Base-by-base conservation (phyloP, 1,140 invertebrate genomes). In the Metopolophium dirhodum region DNA sequence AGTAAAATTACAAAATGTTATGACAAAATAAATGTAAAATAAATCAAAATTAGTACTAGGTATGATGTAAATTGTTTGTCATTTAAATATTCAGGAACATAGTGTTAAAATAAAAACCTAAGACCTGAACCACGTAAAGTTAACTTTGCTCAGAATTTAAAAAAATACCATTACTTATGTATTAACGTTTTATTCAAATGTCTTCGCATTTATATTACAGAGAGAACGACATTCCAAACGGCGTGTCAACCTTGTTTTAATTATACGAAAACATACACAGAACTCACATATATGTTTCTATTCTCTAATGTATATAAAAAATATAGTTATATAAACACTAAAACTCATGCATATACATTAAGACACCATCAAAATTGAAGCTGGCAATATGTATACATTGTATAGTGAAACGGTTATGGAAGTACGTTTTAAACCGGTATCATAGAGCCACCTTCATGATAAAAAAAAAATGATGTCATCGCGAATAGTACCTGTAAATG, bases 351-450 rank as follows among this genome's bases (percentile, higher is more conserved):
- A 77, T 77, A n/a, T 77, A 35, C 14, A 88, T 49, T n/a, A 49
- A 49, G 47, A 51, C 35, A 49, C 47, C n/a, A 88, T 49, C 45
- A 49, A 49, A 88, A 51, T 51, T n/a, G n/a, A 88, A 51, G 8
- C 47, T 7, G 18, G 47, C 26, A 51, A 83, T 35, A n/a, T 7
- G 30, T 68, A 77, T 49, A 47, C 1, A n/a, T 18, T n/a, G n/a
- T 30, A 37, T 30, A 49, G 47, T 49, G 51, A 47, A 47, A 86
- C 20, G 2, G 83, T 87, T n/a, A 87, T 88, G 47, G 47, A 88
- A 88, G 45, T 49, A 51, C 86, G 47, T 88, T 51, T 88, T n/a
- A 49, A 88, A 88, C 30, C 47, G 86, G 86, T 88, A 88, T 49
- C 18, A 35, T 2, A 20, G n/a, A 20, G 1, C 30, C 4, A 11